Base-by-base conservation (phyloP, 2,113 vertebrate species). In the Chauna torquata region DNA sequence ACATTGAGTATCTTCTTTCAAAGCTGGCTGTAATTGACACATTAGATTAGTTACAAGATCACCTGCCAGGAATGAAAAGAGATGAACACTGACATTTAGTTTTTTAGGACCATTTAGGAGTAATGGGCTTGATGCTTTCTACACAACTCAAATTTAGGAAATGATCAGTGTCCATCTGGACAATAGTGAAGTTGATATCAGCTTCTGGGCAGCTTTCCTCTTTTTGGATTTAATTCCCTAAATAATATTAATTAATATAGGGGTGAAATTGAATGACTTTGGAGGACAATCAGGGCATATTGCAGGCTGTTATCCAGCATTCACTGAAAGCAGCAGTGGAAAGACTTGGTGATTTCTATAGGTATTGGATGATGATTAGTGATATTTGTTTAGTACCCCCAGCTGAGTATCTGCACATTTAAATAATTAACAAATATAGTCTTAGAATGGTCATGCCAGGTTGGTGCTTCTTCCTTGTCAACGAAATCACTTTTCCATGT, bases 11-110 rank as follows among this genome's bases (percentile, higher is more conserved):
- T 68, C 32, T 96, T 90, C 65, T 68, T 57, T 30, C 61, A 83
- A 96, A 81, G 80, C 66, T 78, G 65, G 14, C 47, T 94, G 47
- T 71, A 96, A 96, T 77, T 86, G 91, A 90, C 86, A 89, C 86
- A 23, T 93, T 52, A 74, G 42, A 88, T 97, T 55, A 80, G 19
- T 58, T 94, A 94, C 54, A 58, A 88, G 25, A 95, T 90, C 49
- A 90, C 57, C 38, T 89, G 47, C 68, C 82, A 55, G 52, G 75
- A 90, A 64, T 30, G 28, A 76, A 83, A 86, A 90, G 20, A 24
- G 34, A 75, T 44, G 28, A 76, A 87, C 2, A 34, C n/a, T 58
- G 71, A 89, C 81, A 42, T 66, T 25, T 50, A 9, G 17, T 2
- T 68, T 62, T 92, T 64, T 36, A 88, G 70, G 90, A 70, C 52